Conservation (phyloP, 2,888 invertebrate species). For the Chirona hameri region DNA sequence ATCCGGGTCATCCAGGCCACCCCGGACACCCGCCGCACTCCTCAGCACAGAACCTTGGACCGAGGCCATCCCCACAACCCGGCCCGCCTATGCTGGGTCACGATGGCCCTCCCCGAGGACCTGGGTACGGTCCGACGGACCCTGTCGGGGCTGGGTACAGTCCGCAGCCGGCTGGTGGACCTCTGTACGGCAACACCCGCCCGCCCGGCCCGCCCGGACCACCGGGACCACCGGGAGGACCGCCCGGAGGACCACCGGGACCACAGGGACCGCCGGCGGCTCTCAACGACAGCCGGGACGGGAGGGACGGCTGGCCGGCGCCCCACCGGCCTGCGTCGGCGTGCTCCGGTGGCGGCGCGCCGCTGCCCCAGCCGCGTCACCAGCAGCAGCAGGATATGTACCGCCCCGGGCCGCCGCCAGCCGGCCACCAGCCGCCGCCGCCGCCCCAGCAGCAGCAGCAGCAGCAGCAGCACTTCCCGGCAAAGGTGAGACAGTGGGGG, state of each 20-base stretch:
- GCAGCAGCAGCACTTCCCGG: constrained; percentile 35
- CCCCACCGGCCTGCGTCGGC: constrained; percentile 28
- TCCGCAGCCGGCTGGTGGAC: constrained; percentile 38
- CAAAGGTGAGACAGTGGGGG: constrained; percentile 31
- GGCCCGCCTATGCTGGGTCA: constrained; percentile 29
- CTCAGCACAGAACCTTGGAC: not conserved
- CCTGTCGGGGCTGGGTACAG: constrained; percentile 33
- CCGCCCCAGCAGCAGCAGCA: constrained; percentile 38
- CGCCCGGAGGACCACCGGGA: too few relatives aligned
- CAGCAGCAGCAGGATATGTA: constrained; percentile 30
- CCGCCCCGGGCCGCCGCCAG: constrained; percentile 38
- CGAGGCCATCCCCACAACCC: constrained; percentile 29
- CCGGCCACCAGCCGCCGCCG: constrained; percentile 29
- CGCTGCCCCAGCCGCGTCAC: not conserved
- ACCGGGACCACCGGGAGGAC: too few relatives aligned
- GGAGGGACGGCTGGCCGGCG: constrained; percentile 36
- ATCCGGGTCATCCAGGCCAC: constrained; percentile 35
- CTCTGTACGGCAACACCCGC: constrained; percentile 31
- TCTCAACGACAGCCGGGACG: constrained; percentile 38
- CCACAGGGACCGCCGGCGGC: constrained; percentile 42
- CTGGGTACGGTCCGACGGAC: constrained; percentile 38
- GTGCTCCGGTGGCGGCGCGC: constrained; percentile 8
- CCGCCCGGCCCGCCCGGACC: constrained; percentile 37
- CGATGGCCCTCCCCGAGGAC: constrained; percentile 6
- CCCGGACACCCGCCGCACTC: constrained; percentile 26